These are phyloP conservation scores for Doris montereyensis DNA, from an alignment of 2,888 invertebrate species.

Conservation along the genomic window DNA sequence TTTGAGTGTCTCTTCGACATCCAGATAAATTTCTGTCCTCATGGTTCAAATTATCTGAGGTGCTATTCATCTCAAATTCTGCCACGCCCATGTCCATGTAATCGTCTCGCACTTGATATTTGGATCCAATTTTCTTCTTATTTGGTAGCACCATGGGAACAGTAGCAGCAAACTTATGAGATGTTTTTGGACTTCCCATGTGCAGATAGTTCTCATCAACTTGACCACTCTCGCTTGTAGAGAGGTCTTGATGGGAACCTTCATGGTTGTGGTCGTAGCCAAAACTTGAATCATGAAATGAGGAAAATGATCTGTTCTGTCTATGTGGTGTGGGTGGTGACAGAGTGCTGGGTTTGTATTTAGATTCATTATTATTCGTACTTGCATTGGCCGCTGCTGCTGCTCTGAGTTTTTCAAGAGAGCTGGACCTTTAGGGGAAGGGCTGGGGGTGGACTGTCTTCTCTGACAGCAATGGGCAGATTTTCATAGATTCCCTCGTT, in stretches of 20 bases:
- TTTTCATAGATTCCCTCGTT: conserved; percentile 60
- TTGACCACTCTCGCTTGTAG: too few species aligned
- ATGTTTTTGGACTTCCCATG: conserved; percentile 46
- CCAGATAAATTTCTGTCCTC: conserved; percentile 36
- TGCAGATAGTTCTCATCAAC: conserved; percentile 45
- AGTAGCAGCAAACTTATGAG: conserved; percentile 8
- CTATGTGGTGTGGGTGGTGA: not conserved
- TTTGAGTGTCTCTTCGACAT: conserved; percentile 18
- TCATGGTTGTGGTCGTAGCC: too few species aligned
- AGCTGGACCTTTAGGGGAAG: conserved; percentile 66
- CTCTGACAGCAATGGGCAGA: conserved; percentile 45
- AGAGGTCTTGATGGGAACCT: too few species aligned
- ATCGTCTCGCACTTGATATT: conserved; percentile 43
- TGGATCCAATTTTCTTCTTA: conserved; percentile 1
- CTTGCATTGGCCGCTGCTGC: too few species aligned
- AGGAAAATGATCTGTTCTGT: too few species aligned
- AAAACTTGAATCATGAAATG: too few species aligned
- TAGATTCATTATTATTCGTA: too few species aligned
- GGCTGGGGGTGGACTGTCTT: conserved; percentile 57
- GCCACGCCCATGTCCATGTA: conserved; percentile 58
- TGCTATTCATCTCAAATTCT: not conserved
- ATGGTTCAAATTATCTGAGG: conserved; percentile 5
- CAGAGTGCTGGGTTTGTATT: not conserved
- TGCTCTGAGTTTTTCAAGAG: conserved; percentile 52
- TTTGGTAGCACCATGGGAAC: conserved; percentile 43